Evolutionary conservation across 2,797 vertebrate genomes (phyloP).

Genomic region (Cheirogaleus major): DNA sequence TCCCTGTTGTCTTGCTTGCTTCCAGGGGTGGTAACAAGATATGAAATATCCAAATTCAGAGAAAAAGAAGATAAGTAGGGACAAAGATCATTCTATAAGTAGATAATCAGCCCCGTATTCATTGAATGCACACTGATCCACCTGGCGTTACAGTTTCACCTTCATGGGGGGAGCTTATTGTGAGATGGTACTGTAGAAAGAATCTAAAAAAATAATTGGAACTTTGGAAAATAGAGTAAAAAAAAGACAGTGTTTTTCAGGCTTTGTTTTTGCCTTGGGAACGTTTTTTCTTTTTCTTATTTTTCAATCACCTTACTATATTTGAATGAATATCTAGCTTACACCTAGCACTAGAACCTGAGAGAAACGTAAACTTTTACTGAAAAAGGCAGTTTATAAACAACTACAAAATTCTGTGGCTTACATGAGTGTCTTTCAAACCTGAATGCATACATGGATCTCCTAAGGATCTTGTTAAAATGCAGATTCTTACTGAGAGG

Average conservation of each 20-base stretch:
- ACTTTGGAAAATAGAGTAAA: not conserved
- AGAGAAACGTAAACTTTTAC: not conserved
- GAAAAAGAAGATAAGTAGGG: not conserved
- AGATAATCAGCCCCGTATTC: not conserved
- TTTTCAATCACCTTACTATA: not conserved
- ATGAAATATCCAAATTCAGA: not conserved
- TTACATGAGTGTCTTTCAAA: not conserved
- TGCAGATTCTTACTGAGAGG: not conserved
- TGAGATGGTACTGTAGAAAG: not conserved
- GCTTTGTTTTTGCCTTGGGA: slow-evolving; percentile 14
- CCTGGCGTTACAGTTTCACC: not conserved
- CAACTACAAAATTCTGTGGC: not conserved
- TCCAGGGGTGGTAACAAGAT: not conserved
- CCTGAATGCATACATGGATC: not conserved
- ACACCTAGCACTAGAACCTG: not conserved
- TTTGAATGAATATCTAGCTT: not conserved
- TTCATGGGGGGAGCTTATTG: not conserved
- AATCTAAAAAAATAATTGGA: not conserved
- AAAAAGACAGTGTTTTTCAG: not conserved
- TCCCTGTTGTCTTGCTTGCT: not conserved
- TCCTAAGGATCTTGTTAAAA: not conserved
- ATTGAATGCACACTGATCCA: not conserved
- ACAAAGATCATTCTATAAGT: not conserved
- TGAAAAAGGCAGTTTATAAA: not conserved
- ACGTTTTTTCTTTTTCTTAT: not conserved